Percentiles rank a stretch among this genome's conserved stretches.
phyloP scores from a whole-genome alignment of 2,888 invertebrate species.

The Resseliella maxima region DNA sequence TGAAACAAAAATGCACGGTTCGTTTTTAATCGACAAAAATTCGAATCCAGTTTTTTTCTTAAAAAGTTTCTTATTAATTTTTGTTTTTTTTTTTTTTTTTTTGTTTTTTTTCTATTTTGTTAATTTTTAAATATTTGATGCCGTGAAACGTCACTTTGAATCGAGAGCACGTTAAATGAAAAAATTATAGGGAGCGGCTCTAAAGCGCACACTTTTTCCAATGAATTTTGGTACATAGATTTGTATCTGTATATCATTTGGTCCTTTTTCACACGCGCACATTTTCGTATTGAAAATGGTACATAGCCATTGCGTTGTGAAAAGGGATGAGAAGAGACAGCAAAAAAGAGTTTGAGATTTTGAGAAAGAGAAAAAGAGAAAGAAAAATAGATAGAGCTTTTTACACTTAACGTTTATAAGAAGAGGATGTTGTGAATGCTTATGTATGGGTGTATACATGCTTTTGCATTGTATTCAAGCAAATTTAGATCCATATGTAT shows the following conservation, averaged over 20 bases:
- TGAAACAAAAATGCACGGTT: not conserved
- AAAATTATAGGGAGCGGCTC: slow-evolving; percentile 55
- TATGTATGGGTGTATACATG: not conserved
- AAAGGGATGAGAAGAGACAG: too few relatives aligned
- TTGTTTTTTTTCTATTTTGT: too few relatives aligned
- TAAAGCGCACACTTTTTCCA: slow-evolving; percentile 53
- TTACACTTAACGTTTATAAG: not conserved
- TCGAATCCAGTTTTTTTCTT: slow-evolving; percentile 1
- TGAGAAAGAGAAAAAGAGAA: too few relatives aligned
- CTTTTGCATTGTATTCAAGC: not conserved
- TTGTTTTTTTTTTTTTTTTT: too few relatives aligned
- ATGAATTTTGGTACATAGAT: slow-evolving; percentile 12
- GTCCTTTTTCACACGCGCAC: not conserved
- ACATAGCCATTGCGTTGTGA: not conserved
- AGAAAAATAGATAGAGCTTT: too few relatives aligned
- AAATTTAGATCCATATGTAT: not conserved
- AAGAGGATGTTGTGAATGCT: not conserved
- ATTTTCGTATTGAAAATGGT: not conserved
- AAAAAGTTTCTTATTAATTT: too few relatives aligned
- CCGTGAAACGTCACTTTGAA: slow-evolving; percentile 53
- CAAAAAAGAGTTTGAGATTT: too few relatives aligned
- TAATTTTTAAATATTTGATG: slow-evolving; percentile 1
- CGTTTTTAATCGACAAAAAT: too few relatives aligned
- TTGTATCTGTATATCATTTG: slow-evolving; percentile 29
- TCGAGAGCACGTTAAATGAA: slow-evolving; percentile 53